A percentile compares a stretch with the other conserved stretches of the same genome.
phyloP scores from a whole-genome alignment of 2,888 invertebrate genomes.

The Pheosia gnoma region DNA sequence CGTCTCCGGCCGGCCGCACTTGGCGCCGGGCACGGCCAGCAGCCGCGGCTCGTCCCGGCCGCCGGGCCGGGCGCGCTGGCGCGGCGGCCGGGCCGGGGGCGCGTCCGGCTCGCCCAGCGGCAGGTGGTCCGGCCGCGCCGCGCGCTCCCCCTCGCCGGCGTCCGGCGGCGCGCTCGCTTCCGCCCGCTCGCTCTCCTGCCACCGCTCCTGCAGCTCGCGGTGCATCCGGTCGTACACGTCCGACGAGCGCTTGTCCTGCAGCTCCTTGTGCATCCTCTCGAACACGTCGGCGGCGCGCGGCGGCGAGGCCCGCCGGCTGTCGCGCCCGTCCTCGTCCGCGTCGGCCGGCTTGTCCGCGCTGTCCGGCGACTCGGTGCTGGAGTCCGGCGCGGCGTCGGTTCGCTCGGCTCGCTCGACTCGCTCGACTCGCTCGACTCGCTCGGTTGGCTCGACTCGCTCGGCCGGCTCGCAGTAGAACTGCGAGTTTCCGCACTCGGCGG shows the following conservation, averaged over 20 bases:
- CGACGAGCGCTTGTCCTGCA: constrained; percentile 59
- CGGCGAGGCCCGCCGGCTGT: constrained; percentile 54
- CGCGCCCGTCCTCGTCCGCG: constrained; percentile 29
- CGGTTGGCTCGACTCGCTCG: constrained; percentile 10
- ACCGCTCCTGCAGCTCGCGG: constrained; percentile 73
- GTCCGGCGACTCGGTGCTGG: constrained; percentile 28
- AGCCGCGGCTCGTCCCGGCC: constrained; percentile 87
- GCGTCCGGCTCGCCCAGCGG: constrained; percentile 76
- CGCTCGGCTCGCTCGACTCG: constrained; percentile 17
- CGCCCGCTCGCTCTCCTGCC: constrained; percentile 66
- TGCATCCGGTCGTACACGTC: constrained; percentile 76
- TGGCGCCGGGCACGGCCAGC: constrained; percentile 91
- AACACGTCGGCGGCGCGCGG: constrained; percentile 70
- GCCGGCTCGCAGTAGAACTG: constrained; percentile 69
- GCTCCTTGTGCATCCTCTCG: constrained; percentile 72
- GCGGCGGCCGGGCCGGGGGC: constrained; percentile 72
- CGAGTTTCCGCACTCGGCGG: constrained; percentile 59
- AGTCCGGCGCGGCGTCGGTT: constrained; percentile 41
- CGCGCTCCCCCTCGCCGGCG: constrained; percentile 44
- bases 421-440: constrained; percentile 18
- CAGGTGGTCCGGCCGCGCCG: constrained; percentile 85
- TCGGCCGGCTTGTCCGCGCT: constrained; percentile 18
- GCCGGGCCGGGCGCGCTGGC: constrained; percentile 69
- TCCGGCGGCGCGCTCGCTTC: constrained; percentile 43
- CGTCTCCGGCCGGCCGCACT: constrained; percentile 81